phyloP scores from a whole-genome alignment of 2,888 invertebrate genomes.

The Digitonthophagus gazella region DNA sequence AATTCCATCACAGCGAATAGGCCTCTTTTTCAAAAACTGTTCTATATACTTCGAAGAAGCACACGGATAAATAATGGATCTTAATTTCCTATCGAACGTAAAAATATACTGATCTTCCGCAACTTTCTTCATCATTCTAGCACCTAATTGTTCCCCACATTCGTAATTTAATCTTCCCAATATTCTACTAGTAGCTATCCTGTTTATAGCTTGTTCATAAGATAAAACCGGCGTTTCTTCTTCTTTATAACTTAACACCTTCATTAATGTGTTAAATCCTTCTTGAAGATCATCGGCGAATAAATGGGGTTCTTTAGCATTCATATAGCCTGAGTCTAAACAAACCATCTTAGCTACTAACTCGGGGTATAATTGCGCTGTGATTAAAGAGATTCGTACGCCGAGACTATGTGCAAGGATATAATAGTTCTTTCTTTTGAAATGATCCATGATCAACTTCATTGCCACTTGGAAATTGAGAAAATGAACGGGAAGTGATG shows the following conservation, averaged over 20 bases:
- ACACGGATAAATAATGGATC: slow-evolving; percentile 18
- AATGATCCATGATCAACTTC: slow-evolving; percentile 25
- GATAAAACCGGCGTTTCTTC: slow-evolving; percentile 10
- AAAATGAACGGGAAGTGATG: slow-evolving; percentile 47
- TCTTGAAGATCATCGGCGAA: slow-evolving; percentile 37
- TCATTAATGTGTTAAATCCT: slow-evolving; percentile 45
- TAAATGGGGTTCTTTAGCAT: slow-evolving; percentile 25
- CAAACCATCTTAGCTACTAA: slow-evolving; percentile 44
- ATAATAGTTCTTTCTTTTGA: slow-evolving; percentile 26
- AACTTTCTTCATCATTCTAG: slow-evolving; percentile 20
- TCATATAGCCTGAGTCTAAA: slow-evolving; percentile 44
- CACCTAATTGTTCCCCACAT: slow-evolving; percentile 11
- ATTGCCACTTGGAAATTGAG: slow-evolving; percentile 43
- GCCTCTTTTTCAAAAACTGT: slow-evolving; percentile 15
- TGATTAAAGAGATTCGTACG: slow-evolving; percentile 45
- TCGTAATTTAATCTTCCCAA: slow-evolving; percentile 14
- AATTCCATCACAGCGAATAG: slow-evolving; percentile 18
- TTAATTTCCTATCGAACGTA: slow-evolving; percentile 14
- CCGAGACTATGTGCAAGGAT: slow-evolving; percentile 50
- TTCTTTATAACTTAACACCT: slow-evolving; percentile 31
- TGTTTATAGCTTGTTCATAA: slow-evolving; percentile 10
- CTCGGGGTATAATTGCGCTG: slow-evolving; percentile 41
- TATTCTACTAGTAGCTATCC: slow-evolving; percentile 4
- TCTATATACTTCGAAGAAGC: slow-evolving; percentile 9
- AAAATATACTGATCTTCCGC: slow-evolving; percentile 19